phyloP scores from a whole-genome alignment of 2,888 invertebrate genomes.

The Rotaria magnacalcarata region DNA sequence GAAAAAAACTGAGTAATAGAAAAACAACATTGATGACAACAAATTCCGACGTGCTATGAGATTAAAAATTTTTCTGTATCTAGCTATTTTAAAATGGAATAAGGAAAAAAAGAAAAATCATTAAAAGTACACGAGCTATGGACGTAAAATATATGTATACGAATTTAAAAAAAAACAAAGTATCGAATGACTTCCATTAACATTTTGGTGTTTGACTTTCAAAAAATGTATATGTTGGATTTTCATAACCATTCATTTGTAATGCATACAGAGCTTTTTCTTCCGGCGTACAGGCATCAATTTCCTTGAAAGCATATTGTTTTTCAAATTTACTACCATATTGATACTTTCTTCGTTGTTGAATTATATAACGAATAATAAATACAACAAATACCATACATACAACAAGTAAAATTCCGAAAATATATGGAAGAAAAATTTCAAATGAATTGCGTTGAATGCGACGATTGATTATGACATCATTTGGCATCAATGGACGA shows the following conservation, averaged over 20 bases:
- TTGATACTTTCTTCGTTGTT: constrained; percentile 68
- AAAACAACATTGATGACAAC: neutral
- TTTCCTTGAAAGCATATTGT: neutral
- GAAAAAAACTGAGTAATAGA: neutral
- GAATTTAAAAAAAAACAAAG: neutral
- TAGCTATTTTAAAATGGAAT: neutral
- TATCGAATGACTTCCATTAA: neutral
- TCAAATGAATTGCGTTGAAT: neutral
- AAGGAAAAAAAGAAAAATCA: neutral
- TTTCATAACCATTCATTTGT: constrained; percentile 99
- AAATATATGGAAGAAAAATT: neutral
- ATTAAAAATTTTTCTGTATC: neutral
- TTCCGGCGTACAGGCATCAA: constrained; percentile 71
- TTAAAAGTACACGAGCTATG: neutral
- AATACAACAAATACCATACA: neutral
- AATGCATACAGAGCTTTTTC: constrained; percentile 97
- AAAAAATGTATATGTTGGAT: constrained; percentile 99
- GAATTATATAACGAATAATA: neutral
- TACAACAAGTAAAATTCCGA: neutral
- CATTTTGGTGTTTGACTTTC: constrained; percentile 62
- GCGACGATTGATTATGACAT: neutral
- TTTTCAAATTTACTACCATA: constrained; percentile 32
- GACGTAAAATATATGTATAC: neutral
- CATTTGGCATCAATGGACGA: neutral
- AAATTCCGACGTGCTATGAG: neutral